Base-by-base conservation (phyloP, 2,888 invertebrate species). In the Tipula lateralis region DNA sequence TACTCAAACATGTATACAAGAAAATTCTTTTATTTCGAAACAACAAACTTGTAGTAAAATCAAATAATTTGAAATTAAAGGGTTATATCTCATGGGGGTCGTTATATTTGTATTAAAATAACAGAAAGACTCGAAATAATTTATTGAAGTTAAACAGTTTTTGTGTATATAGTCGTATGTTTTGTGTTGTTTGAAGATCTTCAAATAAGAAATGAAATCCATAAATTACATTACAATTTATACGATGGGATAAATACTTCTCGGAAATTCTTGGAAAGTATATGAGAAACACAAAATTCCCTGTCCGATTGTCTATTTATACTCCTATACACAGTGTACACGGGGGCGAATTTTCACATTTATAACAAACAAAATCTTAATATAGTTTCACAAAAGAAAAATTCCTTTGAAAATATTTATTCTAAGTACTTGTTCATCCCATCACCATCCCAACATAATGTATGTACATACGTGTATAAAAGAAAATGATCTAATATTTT, bases 41-140 rank as follows among this genome's bases (percentile, higher is more conserved):
- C 66, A 1, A 66, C 29, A 82, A 82, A 82, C 82, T 82, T 82
- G 29, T 82, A n/a, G 19, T 80, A 82, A 82, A 82, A 82, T 82
- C 82, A 82, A 82, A 83, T 83, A 34, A 83, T 83, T 83, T 34
- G 50, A 84, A 84, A 29, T 30, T 44, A 83, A 84, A 84, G 84
- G 84, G 84, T 84, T 84, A 34, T 16, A 24, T 84, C 84, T 83
- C 84, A 24, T 66, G 84, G 84, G 84, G 50, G 84, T 84, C 84
- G 84, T 84, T 84, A 84, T 19, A 83, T 83, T 34, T 83, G 32
- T 82, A 82, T 66, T 66, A 66, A 66, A 66, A 66, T 82, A 82
- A 82, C 30, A 82, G 16, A 66, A 66, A 66, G 24, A 66, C 24
- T 66, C 66, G 66, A 66, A 66, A 66, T 66, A 66, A 66, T 66